Conservation (phyloP, 2,888 invertebrate species). For the Meiosimyza decipiens region DNA sequence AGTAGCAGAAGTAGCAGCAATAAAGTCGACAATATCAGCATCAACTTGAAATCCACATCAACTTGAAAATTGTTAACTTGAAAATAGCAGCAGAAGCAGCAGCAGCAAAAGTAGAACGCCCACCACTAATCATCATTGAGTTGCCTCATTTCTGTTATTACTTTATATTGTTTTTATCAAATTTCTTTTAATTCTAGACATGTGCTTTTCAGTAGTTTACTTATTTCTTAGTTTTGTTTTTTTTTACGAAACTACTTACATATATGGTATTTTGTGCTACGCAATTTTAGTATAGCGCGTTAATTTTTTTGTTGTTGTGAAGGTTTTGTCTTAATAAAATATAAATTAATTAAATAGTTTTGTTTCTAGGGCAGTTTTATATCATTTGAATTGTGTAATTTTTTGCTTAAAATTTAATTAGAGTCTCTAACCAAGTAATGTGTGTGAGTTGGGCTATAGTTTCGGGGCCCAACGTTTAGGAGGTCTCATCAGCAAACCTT, state of each 20-base stretch:
- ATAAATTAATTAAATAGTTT: too few species aligned
- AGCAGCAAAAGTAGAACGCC: slow-evolving; percentile 5
- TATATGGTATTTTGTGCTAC: not conserved
- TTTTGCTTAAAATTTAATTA: too few species aligned
- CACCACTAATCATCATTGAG: slow-evolving; percentile 17
- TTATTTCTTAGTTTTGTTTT: not conserved
- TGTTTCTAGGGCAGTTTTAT: too few species aligned
- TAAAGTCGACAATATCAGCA: slow-evolving; percentile 10
- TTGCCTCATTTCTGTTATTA: not conserved
- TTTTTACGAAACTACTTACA: too few species aligned
- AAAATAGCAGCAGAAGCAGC: not conserved
- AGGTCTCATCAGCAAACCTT: too few species aligned
- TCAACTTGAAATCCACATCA: slow-evolving; percentile 7
- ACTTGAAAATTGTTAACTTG: slow-evolving; percentile 10
- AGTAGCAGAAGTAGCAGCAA: not conserved
- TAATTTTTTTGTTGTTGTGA: not conserved
- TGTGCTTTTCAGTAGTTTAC: not conserved
- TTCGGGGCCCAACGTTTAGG: too few species aligned
- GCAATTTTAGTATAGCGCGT: slow-evolving; percentile 17
- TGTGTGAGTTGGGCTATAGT: too few species aligned
- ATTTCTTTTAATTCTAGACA: not conserved
- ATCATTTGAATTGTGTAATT: too few species aligned
- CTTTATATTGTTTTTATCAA: too few species aligned
- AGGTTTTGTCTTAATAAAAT: not conserved
- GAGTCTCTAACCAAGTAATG: too few species aligned